Conservation (phyloP, 64 coral and sea anemone genomes). For the Pachyseris speciosa region DNA sequence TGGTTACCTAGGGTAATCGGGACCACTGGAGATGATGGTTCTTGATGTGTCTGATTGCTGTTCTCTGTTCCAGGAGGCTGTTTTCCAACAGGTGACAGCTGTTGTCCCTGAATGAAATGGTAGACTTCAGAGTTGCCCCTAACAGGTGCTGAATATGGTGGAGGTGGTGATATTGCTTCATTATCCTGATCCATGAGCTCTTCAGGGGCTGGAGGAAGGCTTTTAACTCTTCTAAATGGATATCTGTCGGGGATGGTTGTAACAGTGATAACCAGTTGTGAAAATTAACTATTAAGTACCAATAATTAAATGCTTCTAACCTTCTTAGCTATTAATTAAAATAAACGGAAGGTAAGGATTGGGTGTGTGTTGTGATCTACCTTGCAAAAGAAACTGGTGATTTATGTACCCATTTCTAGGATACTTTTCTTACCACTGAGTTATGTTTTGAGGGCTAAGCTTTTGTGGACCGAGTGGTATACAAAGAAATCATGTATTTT, state of each 20-base stretch:
- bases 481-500: no score
- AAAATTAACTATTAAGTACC: no score
- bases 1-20: background rate
- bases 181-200: background rate
- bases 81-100: background rate
- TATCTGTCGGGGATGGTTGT: background rate
- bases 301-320: no score
- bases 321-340: no score
- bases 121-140: background rate
- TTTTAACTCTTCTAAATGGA: background rate
- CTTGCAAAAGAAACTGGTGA: no score
- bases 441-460: no score
- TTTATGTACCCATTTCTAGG: no score
- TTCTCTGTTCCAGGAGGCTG: background rate
- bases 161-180: background rate
- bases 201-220: background rate
- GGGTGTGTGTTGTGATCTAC: no score
- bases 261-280: background rate
- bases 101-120: background rate
- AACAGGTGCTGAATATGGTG: background rate
- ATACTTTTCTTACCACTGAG: no score
- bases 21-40: background rate
- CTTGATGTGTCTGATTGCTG: background rate
- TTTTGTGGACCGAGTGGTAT: no score
- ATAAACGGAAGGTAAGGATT: no score